A percentile compares a stretch with the other conserved stretches of the same genome.
These are phyloP conservation scores for Zapornia atra DNA, from an alignment of 2,113 vertebrate genomes.

Conservation along the genomic window DNA sequence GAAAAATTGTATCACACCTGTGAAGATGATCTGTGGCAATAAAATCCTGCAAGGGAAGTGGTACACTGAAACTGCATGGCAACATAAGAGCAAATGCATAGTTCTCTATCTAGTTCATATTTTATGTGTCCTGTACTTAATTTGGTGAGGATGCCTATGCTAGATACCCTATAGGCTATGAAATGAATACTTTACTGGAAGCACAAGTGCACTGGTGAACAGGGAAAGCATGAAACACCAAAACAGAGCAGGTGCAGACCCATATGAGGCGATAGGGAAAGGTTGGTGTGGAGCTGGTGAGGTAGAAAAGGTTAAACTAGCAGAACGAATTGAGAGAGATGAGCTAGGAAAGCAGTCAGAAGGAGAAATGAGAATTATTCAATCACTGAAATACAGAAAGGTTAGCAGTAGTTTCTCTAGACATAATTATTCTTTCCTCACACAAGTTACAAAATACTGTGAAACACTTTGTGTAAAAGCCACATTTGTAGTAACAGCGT, in stretches of 20 bases:
- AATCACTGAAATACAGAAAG: not conserved
- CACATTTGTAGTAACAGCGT: not conserved
- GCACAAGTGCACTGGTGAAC: not conserved
- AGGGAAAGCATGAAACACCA: not conserved
- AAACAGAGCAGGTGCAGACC: not conserved
- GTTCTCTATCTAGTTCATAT: not conserved
- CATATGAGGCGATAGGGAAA: not conserved
- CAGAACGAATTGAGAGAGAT: not conserved
- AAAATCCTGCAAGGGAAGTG: not conserved
- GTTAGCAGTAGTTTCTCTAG: not conserved
- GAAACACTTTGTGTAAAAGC: not conserved
- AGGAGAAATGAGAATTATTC: not conserved
- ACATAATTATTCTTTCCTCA: not conserved
- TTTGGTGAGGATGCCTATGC: not conserved
- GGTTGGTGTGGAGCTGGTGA: not conserved
- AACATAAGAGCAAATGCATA: not conserved
- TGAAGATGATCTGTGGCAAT: not conserved
- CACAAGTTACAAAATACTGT: not conserved
- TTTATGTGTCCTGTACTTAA: not conserved
- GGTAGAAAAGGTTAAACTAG: not conserved
- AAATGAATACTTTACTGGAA: not conserved
- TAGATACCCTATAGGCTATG: not conserved
- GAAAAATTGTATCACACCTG: not conserved
- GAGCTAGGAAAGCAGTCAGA: not conserved
- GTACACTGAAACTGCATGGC: not conserved